Base-by-base conservation (phyloP, 2,797 vertebrate species). In the Sciaenops ocellatus region DNA sequence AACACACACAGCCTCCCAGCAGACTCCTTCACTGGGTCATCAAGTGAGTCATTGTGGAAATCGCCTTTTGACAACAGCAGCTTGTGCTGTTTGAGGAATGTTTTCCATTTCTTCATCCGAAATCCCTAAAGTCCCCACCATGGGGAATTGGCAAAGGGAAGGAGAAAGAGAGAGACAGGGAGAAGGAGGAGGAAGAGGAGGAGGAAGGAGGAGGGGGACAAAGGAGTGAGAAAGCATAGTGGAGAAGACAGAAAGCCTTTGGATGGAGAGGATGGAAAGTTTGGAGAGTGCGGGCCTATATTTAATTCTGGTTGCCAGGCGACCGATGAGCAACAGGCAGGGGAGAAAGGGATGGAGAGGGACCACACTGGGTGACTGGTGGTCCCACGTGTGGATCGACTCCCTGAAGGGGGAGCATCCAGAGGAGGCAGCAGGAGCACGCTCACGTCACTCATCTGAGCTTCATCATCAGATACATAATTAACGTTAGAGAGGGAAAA, bases 71-170 rank as follows among this genome's bases (percentile, higher is more conserved):
- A 95, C 93, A 95, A 93, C 92, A 91, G 93, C 89, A 86, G 90
- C 90, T 90, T 92, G 89, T 92, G 85, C 91, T 73, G 93, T 90
- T 90, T 84, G 84, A 93, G 88, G 93, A 95, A 95, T 94, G 92
- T 95, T 96, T 96, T 96, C 95, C 95, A 95, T 95, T 94, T 93
- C 91, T 93, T 95, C 94, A 95, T 90, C 86, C 22, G 82, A 93
- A 93, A 89, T 91, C 89, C 88, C 90, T 75, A 52, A 91, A 92
- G 91, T 92, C 91, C 81, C 90, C 84, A 90, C 92, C 90, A 90
- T 60, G 84, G 89, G 89, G 92, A 93, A 85, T 86, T 90, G 92
- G 89, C 84, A 84, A 82, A 76, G 78, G 71, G 77, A 84, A 74
- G 63, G 71, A 79, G 41, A 63, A 42, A 48, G 46, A 60, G 50